Percentiles rank a stretch among this genome's conserved stretches.
phyloP scores from a whole-genome alignment of 1,140 invertebrate species.

The Kradibia gibbosae region DNA sequence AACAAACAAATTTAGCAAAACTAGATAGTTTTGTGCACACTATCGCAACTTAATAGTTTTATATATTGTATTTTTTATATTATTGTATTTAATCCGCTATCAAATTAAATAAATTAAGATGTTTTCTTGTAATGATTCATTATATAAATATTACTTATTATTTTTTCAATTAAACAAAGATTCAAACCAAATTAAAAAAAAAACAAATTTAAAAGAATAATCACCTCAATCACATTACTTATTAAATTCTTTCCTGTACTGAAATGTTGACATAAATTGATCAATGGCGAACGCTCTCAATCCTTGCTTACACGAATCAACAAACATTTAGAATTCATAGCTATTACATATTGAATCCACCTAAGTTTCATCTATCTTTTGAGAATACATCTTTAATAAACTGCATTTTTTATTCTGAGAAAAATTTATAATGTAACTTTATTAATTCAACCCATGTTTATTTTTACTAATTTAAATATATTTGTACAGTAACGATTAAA shows the following conservation, averaged over 20 bases:
- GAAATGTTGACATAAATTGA: not conserved
- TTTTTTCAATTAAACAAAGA: slow-evolving; percentile 5
- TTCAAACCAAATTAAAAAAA: slow-evolving; percentile 1
- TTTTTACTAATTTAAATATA: not conserved
- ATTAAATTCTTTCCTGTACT: not conserved
- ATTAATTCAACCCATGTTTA: not conserved
- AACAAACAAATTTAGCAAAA: slow-evolving; percentile 19
- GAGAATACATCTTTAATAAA: not conserved
- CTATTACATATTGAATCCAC: not conserved
- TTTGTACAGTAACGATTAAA: not conserved
- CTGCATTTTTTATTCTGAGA: slow-evolving; percentile 14
- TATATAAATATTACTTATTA: slow-evolving; percentile 10
- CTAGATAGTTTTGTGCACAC: slow-evolving; percentile 1
- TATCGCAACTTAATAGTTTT: slow-evolving; percentile 45
- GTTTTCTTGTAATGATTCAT: slow-evolving; percentile 30
- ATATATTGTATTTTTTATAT: slow-evolving; percentile 49
- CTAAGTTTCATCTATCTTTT: not conserved
- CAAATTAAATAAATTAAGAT: slow-evolving; percentile 37
- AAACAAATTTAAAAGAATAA: not conserved
- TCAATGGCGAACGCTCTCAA: not conserved
- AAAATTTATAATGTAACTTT: not conserved
- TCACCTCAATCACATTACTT: not conserved
- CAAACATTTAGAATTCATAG: not conserved
- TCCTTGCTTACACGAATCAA: slow-evolving; percentile 15
- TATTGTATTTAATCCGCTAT: slow-evolving; percentile 44